phyloP scores from a whole-genome alignment of 92 coral and sea anemone species.

The Heliopora coerulea region DNA sequence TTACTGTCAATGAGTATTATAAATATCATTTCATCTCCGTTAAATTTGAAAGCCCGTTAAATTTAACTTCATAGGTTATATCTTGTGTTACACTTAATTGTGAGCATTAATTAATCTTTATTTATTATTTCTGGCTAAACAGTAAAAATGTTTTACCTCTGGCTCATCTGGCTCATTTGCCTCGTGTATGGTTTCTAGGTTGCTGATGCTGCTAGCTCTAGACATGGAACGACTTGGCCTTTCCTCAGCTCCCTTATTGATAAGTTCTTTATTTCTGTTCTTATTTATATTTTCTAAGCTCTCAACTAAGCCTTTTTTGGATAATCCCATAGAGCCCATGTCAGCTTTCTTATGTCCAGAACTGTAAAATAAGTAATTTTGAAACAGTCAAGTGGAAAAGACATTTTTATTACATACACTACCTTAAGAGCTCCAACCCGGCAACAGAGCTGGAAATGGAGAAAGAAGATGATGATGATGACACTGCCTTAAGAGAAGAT shows the following conservation, averaged over 20 bases:
- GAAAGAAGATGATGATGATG: too few species aligned
- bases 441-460: too few species aligned
- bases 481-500: too few species aligned
- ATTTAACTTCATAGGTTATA: too few species aligned
- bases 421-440: too few species aligned
- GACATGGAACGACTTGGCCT: constrained; percentile 45
- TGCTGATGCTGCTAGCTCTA: constrained; percentile 35
- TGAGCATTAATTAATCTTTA: too few species aligned
- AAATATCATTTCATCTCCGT: too few species aligned
- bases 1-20: too few species aligned
- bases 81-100: too few species aligned
- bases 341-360: background rate
- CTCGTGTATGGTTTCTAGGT: constrained; percentile 40
- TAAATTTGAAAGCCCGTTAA: too few species aligned
- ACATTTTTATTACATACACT: too few species aligned
- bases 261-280: constrained; percentile 5
- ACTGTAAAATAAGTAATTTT: background rate
- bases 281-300: constrained; percentile 30
- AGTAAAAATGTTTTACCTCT: constrained; percentile 17
- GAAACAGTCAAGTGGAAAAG: too few species aligned
- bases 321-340: constrained; percentile 6
- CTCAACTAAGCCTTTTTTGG: constrained; percentile 15
- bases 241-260: constrained; percentile 15
- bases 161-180: constrained; percentile 36
- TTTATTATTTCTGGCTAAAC: background rate